Conservation (phyloP, 2,113 vertebrate genomes). For the Saccopteryx bilineata region DNA sequence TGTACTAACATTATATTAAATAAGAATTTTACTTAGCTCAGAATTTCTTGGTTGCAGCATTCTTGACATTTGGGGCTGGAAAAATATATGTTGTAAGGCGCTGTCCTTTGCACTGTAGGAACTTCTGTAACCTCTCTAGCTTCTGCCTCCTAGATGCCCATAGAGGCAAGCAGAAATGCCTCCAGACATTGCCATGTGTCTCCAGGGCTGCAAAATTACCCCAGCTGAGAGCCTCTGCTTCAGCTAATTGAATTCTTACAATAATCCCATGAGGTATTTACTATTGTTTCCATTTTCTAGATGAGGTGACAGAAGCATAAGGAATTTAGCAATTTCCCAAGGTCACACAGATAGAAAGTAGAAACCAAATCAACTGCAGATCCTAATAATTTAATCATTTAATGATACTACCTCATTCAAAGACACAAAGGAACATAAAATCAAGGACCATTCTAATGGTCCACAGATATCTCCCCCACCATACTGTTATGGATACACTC, state of each 20-base stretch:
- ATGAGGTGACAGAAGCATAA: conserved; percentile 28
- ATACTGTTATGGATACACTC: background rate
- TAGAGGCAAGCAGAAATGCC: background rate
- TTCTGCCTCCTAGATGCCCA: background rate
- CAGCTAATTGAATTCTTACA: conserved; percentile 28
- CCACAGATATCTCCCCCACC: background rate
- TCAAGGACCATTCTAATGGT: background rate
- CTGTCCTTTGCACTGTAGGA: background rate
- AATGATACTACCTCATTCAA: background rate
- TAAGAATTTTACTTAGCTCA: background rate
- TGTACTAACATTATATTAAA: background rate
- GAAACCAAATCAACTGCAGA: conserved; percentile 32
- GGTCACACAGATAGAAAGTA: conserved; percentile 8
- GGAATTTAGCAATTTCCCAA: conserved; percentile 11
- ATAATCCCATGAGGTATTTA: conserved; percentile 12
- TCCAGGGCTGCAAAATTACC: background rate
- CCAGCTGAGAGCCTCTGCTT: background rate
- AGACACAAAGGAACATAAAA: background rate
- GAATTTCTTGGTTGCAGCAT: background rate
- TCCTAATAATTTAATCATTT: conserved; percentile 40
- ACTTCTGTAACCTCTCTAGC: background rate
- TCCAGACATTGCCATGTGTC: background rate
- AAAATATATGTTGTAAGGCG: background rate
- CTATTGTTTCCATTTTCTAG: conserved; percentile 43
- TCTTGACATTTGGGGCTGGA: background rate